Evolutionary conservation across 2,797 vertebrate species (phyloP).

Genomic region (Harpagifer antarcticus): DNA sequence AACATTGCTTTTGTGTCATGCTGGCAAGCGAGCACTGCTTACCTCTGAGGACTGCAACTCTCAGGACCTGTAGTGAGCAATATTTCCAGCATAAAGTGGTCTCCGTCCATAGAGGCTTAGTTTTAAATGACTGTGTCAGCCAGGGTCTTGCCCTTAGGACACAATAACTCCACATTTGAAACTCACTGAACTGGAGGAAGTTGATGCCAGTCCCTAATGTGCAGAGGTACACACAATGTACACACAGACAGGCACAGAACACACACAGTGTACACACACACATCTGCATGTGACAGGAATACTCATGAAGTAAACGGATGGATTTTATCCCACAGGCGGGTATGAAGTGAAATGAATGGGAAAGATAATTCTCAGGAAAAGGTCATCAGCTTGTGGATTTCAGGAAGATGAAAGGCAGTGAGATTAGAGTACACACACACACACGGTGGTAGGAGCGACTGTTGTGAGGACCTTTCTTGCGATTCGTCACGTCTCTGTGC

Average conservation of each 20-base stretch:
- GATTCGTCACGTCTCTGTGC: constrained; percentile 59
- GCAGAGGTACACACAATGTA: constrained; percentile 29
- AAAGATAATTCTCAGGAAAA: constrained; percentile 65
- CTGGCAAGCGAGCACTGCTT: constrained; percentile 12
- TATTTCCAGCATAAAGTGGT: constrained; percentile 45
- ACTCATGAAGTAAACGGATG: constrained; percentile 12
- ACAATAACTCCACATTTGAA: constrained; percentile 55
- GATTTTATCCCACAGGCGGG: constrained; percentile 25
- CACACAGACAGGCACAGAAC: constrained; percentile 10
- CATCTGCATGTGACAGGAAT: constrained; percentile 35
- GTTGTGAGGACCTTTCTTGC: constrained; percentile 46
- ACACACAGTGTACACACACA: constrained; percentile 6
- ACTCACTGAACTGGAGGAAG: constrained; percentile 49
- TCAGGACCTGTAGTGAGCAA: constrained; percentile 11
- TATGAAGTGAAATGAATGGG: constrained; percentile 53
- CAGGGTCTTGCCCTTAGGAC: constrained; percentile 41
- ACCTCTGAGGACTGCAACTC: constrained; percentile 27
- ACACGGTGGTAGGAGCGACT: constrained; percentile 22
- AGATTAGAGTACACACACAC: constrained; percentile 10
- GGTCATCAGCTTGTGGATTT: constrained; percentile 54
- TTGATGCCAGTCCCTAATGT: constrained; percentile 35
- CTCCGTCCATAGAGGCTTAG: constrained; percentile 32
- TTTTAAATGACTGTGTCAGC: constrained; percentile 52
- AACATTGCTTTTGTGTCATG: constrained; percentile 6
- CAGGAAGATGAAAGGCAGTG: constrained; percentile 33